Base-by-base conservation (phyloP, 2,113 vertebrate genomes). In the Notechis scutatus region DNA sequence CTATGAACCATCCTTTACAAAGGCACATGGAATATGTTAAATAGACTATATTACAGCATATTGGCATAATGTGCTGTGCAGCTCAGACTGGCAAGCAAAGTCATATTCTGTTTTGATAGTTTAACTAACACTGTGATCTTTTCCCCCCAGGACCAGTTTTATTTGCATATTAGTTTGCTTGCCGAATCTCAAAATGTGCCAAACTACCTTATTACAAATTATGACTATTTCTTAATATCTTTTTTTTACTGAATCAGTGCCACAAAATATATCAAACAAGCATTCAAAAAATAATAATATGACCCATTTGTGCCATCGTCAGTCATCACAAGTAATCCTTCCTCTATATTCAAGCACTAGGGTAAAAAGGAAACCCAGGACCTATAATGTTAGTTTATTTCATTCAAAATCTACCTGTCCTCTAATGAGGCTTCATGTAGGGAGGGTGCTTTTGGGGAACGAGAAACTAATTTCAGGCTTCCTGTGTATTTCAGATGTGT, bases 401-500 rank as follows among this genome's bases (percentile, higher is more conserved):
- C 8, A 29, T 23, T 74, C 47, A 21, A 26, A 42, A 64, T 34
- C 69, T 8, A 81, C 11, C 59, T 29, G 20, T 18, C 20, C 24
- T 87, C 85, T 42, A 90, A 52, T 39, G n/a, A 90, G 4, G 74
- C 26, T 61, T 54, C 55, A 61, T 23, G 26, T 52, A 24, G 74
- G n/a, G 10, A 34, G 29, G 42, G 4, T 18, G 57, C n/a, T 12
- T 39, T 93, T 64, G 86, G 91, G 74, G 93, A 93, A 23, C 90
- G 34, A 87, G 56, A 2, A 45, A 52, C 85, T 97, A 85, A 96
- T 93, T 91, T 21, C 95, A 91, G 94, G 90, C 95, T 95, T 87
- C 96, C 92, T 96, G 88, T 88, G 1, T 94, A 81, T 98, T 98
- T 95, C 98, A 99, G 99, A 99, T 99, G 99, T 99, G 99, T 95